Percentiles rank a stretch among this genome's conserved stretches.
Conservation (phyloP, 2,797 vertebrate species). For the Synanceia verrucosa region DNA sequence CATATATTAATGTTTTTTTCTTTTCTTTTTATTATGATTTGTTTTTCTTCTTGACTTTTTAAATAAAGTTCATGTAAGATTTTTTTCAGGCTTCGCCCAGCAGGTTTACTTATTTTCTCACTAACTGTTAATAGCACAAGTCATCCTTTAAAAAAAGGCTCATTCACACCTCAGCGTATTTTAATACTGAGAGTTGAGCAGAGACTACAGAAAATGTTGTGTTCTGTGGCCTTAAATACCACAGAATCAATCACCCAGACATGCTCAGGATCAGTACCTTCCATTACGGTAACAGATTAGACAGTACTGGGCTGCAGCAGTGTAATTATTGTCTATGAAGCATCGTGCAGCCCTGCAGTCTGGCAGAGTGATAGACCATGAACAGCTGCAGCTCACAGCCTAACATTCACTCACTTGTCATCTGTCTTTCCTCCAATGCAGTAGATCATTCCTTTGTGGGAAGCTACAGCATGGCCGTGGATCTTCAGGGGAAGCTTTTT, state of each 20-base stretch:
- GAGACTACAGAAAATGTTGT: background rate
- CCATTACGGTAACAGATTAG: background rate
- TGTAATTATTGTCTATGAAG: slow-evolving; percentile 26
- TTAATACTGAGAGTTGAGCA: background rate
- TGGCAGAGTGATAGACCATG: slow-evolving; percentile 42
- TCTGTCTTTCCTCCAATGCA: slow-evolving; percentile 98
- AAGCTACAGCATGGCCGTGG: slow-evolving; percentile 94
- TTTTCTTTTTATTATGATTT: too few species aligned
- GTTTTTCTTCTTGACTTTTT: background rate
- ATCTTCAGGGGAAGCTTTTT: slow-evolving; percentile 96
- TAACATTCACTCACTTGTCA: slow-evolving; percentile 89
- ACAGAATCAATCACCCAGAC: background rate
- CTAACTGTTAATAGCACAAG: too few species aligned
- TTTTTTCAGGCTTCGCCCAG: too few species aligned
- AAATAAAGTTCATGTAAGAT: too few species aligned
- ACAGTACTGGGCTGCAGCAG: background rate
- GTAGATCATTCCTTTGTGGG: slow-evolving; percentile 91
- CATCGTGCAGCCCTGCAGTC: slow-evolving; percentile 15
- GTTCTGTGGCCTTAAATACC: background rate
- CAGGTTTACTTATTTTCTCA: too few species aligned
- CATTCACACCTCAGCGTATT: background rate
- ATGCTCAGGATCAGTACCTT: background rate
- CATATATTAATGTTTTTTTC: too few species aligned
- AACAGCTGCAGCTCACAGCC: slow-evolving; percentile 60
- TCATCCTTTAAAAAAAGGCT: too few species aligned